Conservation (phyloP, 2,888 invertebrate species). For the Norana najaformis region DNA sequence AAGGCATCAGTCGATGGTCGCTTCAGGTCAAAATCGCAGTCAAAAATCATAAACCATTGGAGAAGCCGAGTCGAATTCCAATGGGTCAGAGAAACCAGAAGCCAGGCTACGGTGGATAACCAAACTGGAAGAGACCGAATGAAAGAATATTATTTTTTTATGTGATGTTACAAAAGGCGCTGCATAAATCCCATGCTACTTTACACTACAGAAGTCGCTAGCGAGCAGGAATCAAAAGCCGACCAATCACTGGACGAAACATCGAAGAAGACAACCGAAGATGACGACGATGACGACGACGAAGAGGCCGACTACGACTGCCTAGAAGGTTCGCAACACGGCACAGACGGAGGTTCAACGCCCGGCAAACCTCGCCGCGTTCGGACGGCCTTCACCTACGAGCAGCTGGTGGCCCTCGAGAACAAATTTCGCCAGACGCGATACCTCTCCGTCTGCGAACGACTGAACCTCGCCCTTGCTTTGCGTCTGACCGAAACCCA, state of each 20-base stretch:
- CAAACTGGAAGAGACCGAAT: too few species aligned
- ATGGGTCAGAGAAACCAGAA: too few species aligned
- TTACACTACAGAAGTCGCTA: background rate
- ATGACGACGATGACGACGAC: background rate
- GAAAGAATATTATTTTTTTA: too few species aligned
- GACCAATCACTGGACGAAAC: background rate
- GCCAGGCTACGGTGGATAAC: too few species aligned
- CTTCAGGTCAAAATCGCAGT: too few species aligned
- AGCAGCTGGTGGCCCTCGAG: conserved; percentile 91
- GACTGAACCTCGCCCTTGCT: conserved; percentile 90
- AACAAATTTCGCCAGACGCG: conserved; percentile 94
- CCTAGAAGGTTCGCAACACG: background rate
- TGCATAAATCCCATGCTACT: background rate
- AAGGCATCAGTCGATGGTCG: too few species aligned
- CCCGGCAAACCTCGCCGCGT: conserved; percentile 78
- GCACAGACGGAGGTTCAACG: background rate
- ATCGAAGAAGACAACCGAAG: background rate
- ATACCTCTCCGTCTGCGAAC: conserved; percentile 95
- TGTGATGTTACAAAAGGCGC: too few species aligned
- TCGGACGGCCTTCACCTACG: conserved; percentile 96
- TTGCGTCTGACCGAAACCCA: conserved; percentile 95
- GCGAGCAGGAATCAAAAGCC: background rate
- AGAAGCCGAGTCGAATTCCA: too few species aligned
- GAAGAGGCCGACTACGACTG: background rate
- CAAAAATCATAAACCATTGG: too few species aligned